Base-by-base conservation (phyloP, 2,113 vertebrate genomes). In the Mustela lutreola region DNA sequence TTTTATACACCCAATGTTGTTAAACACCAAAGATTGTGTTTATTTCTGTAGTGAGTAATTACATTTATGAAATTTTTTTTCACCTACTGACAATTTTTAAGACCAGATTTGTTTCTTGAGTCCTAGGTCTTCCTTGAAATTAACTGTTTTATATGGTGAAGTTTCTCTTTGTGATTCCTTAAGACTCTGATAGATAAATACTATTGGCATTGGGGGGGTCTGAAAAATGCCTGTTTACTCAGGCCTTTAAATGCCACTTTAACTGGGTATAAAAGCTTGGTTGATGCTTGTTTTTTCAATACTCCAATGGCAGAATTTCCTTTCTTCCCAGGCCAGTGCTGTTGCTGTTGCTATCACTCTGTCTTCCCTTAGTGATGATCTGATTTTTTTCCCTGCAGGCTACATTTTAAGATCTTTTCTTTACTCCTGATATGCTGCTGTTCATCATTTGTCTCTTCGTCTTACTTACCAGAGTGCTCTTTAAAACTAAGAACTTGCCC, bases 191-290 rank as follows among this genome's bases (percentile, higher is more conserved):
- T 58, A 22, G 16, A 65, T 58, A 82, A 78, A 81, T 12, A 71
- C 33, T 82, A 15, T 58, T 65, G 11, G 11, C 33, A 31, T 58
- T n/a, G 5, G 7, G 21, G 21, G 2, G 56, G 28, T 48, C 31
- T 94, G 53, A 82, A 85, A 89, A 65, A 60, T 79, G 26, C 15
- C 42, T 18, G 26, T 71, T 81, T 89, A 82, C 5, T 2, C 39
- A 24, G 22, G 39, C 33, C 15, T 92, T 84, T 82, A 63, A 39
- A 19, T 82, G 26, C 26, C 62, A 3, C 63, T 86, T 95, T 94
- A 82, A n/a, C 58, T 95, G 83, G 91, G 79, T 96, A 82, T 94
- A 63, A 89, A 95, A 95, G 70, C 48, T 71, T 85, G 42, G 1
- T 70, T 78, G 83, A 36, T 18, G 62, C 11, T 75, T 85, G n/a